These are phyloP conservation scores for Drosophila ogumai DNA, from an alignment of 1,140 invertebrate genomes.

Conservation along the genomic window DNA sequence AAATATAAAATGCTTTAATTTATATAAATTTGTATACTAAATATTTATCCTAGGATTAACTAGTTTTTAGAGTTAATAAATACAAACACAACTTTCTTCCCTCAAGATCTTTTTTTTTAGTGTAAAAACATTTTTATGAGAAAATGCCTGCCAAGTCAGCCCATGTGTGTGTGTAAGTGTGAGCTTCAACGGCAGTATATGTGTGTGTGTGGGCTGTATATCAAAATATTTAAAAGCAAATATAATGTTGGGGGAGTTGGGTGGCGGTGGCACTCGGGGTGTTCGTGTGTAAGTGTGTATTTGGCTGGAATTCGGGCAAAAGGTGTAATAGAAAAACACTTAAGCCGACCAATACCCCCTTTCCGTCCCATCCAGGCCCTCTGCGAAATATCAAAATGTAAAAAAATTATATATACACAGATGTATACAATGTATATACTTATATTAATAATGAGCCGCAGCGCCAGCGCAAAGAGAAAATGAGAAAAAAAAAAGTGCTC, in stretches of 20 bases:
- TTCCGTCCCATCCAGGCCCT: slow-evolving; percentile 5
- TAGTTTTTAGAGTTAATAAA: neutral
- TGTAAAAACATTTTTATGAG: slow-evolving; percentile 78
- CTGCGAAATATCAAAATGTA: slow-evolving; percentile 74
- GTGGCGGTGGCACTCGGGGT: slow-evolving; percentile 26
- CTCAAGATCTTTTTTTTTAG: neutral
- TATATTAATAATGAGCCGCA: slow-evolving; percentile 56
- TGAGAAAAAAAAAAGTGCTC: slow-evolving; percentile 45
- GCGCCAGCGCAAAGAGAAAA: slow-evolving; percentile 64
- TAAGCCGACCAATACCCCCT: slow-evolving; percentile 60
- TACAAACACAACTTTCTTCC: neutral
- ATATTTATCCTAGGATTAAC: neutral
- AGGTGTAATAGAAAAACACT: slow-evolving; percentile 80
- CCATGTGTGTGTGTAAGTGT: slow-evolving; percentile 21
- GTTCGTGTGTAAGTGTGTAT: slow-evolving; percentile 19
- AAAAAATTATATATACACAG: slow-evolving; percentile 74
- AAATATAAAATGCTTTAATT: neutral
- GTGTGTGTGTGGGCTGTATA: slow-evolving; percentile 67
- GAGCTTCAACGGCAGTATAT: slow-evolving; percentile 1
- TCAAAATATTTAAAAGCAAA: slow-evolving; percentile 85
- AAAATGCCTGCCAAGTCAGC: slow-evolving; percentile 71
- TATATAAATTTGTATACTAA: neutral
- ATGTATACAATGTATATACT: slow-evolving; percentile 37
- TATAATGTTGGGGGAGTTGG: slow-evolving; percentile 74
- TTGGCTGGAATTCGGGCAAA: slow-evolving; percentile 42